phyloP scores from a whole-genome alignment of 2,888 invertebrate genomes.

The Acrobasis consociella region DNA sequence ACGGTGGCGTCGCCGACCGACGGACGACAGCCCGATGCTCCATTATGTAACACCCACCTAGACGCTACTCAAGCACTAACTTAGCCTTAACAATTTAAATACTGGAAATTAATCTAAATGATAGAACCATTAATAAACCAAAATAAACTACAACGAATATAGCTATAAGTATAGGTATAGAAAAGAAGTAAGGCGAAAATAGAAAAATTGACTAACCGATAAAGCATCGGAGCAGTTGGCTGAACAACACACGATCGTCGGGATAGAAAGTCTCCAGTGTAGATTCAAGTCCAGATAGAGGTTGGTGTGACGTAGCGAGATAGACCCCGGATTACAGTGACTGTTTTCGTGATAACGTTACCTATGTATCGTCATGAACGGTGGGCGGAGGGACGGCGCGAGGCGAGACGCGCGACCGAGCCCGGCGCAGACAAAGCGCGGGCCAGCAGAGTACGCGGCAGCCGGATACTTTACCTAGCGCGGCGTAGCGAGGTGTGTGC shows the following conservation, averaged over 20 bases:
- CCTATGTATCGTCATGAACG: conserved; percentile 65
- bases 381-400: conserved; percentile 48
- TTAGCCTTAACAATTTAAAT: conserved; percentile 34
- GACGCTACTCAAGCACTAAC: conserved; percentile 42
- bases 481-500: conserved; percentile 47
- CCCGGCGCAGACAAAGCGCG: conserved; percentile 45
- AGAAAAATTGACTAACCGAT: conserved; percentile 64
- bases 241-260: conserved; percentile 72
- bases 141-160: neutral
- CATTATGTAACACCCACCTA: conserved; percentile 56
- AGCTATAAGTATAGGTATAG: conserved; percentile 19
- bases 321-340: conserved; percentile 48
- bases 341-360: conserved; percentile 59
- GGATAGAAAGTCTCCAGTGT: conserved; percentile 51
- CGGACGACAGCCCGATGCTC: conserved; percentile 43
- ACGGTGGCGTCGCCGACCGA: conserved; percentile 38
- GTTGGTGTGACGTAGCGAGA: conserved; percentile 42
- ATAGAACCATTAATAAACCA: neutral
- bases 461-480: conserved; percentile 56
- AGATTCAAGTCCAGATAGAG: conserved; percentile 49
- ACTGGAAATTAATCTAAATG: neutral
- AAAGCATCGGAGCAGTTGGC: conserved; percentile 77
- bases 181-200: conserved; percentile 39
- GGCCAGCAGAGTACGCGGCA: conserved; percentile 34
- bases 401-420: conserved; percentile 41